Conservation (phyloP, 1,140 invertebrate genomes). For the Drosophila micromelanica region DNA sequence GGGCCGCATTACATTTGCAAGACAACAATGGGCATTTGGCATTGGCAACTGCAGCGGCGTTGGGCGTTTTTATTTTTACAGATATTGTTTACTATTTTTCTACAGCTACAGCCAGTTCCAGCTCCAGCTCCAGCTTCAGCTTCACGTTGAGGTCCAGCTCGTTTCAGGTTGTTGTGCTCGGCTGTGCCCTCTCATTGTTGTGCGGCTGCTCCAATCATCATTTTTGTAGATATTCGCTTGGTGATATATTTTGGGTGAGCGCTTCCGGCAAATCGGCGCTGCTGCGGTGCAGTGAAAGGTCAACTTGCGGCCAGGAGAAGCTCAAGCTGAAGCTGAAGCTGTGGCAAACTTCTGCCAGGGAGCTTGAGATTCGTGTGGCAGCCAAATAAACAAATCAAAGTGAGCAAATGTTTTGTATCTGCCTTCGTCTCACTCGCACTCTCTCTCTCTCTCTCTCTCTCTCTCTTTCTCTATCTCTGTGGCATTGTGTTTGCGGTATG, state of each 20-base stretch:
- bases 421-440: not conserved
- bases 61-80: constrained; percentile 83
- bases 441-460: constrained; percentile 1
- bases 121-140: constrained; percentile 10
- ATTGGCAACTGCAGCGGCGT: constrained; percentile 62
- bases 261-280: constrained; percentile 73
- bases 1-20: constrained; percentile 71
- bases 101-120: not conserved
- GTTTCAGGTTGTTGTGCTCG: constrained; percentile 21
- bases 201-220: constrained; percentile 60
- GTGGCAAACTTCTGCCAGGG: constrained; percentile 65
- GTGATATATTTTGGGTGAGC: constrained; percentile 81
- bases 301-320: constrained; percentile 74
- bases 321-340: constrained; percentile 37
- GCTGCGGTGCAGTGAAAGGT: constrained; percentile 66
- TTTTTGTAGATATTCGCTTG: constrained; percentile 76
- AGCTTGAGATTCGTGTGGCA: constrained; percentile 69
- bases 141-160: constrained; percentile 8
- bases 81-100: constrained; percentile 77
- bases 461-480: not conserved
- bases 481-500: constrained; percentile 68
- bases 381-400: constrained; percentile 80
- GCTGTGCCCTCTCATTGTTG: constrained; percentile 56
- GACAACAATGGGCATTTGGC: constrained; percentile 75
- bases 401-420: constrained; percentile 64